Percentiles rank a stretch among this genome's conserved stretches.
Conservation (phyloP, 92 coral and sea anemone genomes). For the Siderastrea radians region DNA sequence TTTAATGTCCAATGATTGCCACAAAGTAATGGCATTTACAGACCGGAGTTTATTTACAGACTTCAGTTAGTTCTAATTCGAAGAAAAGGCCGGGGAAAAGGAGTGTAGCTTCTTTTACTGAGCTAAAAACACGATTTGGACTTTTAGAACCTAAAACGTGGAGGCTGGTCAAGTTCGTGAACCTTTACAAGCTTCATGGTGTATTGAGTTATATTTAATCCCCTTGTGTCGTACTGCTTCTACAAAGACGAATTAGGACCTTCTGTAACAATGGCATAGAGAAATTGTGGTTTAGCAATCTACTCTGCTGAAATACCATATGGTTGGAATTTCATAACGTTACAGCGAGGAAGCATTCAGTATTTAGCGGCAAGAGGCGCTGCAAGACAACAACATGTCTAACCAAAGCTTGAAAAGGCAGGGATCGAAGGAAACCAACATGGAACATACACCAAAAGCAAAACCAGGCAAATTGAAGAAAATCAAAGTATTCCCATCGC, state of each 20-base stretch:
- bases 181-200: neutral
- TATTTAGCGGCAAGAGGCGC: no score
- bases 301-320: neutral
- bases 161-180: neutral
- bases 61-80: neutral
- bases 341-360: neutral
- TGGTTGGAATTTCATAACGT: neutral
- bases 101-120: neutral
- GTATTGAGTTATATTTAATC: neutral
- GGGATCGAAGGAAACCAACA: neutral
- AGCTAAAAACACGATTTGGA: neutral
- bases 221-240: neutral
- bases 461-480: neutral
- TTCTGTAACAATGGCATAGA: neutral
- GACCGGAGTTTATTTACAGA: neutral
- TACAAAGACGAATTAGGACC: neutral
- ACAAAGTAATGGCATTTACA: neutral
- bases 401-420: slow-evolving; percentile 2
- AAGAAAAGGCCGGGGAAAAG: neutral
- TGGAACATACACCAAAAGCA: neutral
- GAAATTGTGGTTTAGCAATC: neutral
- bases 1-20: neutral
- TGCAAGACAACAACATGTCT: slow-evolving; percentile 20
- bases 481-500: neutral
- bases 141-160: neutral